These are phyloP conservation scores for Frieseomelitta varia DNA, from an alignment of 1,140 invertebrate genomes.

Conservation along the genomic window DNA sequence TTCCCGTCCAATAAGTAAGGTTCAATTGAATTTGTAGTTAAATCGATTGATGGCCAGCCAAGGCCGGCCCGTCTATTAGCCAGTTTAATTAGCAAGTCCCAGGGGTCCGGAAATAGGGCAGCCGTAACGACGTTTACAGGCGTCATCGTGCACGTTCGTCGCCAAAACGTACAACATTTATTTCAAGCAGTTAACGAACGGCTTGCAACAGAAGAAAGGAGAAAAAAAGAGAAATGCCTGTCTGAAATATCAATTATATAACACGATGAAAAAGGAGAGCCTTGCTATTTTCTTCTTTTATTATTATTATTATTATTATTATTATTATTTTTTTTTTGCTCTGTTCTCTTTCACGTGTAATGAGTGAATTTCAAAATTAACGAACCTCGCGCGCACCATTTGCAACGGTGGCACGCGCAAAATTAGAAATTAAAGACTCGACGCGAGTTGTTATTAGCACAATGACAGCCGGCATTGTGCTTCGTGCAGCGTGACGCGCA, in stretches of 20 bases:
- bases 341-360: not conserved
- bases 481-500: not conserved
- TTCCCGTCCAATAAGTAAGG: constrained; percentile 41
- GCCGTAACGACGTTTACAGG: constrained; percentile 41
- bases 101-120: constrained; percentile 54
- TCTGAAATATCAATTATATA: not conserved
- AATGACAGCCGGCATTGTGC: not conserved
- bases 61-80: constrained; percentile 47
- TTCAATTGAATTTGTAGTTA: constrained; percentile 59
- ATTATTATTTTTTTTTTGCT: not conserved
- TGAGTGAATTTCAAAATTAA: not conserved
- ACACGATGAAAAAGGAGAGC: not conserved
- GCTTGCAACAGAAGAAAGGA: not conserved
- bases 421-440: not conserved
- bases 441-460: not conserved
- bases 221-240: not conserved
- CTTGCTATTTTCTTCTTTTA: no score
- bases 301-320: not conserved
- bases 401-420: not conserved
- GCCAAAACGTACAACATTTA: constrained; percentile 8
- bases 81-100: constrained; percentile 51
- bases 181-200: constrained; percentile 17
- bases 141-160: constrained; percentile 25
- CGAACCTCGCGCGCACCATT: not conserved
- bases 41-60: constrained; percentile 60